Evolutionary conservation across 2,888 invertebrate species (phyloP).

Genomic region (Lochmaea crataegi): DNA sequence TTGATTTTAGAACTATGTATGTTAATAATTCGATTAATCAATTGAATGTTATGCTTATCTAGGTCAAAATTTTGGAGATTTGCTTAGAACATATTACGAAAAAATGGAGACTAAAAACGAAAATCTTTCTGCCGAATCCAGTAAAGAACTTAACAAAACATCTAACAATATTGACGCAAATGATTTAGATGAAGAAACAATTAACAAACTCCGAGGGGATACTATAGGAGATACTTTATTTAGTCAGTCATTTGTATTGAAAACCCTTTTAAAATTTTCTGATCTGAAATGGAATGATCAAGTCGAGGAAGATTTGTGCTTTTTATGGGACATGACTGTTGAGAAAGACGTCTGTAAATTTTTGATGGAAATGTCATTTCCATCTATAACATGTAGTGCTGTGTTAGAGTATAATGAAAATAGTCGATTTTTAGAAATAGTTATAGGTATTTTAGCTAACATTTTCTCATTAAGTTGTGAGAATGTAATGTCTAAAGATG

Average conservation of each 20-base stretch:
- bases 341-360: slow-evolving; percentile 81
- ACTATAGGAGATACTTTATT: slow-evolving; percentile 84
- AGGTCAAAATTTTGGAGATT: not conserved
- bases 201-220: slow-evolving; percentile 74
- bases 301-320: slow-evolving; percentile 80
- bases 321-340: slow-evolving; percentile 87
- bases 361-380: slow-evolving; percentile 75
- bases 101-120: not conserved
- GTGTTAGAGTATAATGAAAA: slow-evolving; percentile 69
- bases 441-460: slow-evolving; percentile 87
- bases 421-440: slow-evolving; percentile 78
- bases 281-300: slow-evolving; percentile 71
- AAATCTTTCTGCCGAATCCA: not conserved
- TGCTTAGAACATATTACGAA: not conserved
- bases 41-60: not conserved
- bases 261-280: slow-evolving; percentile 73
- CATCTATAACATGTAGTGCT: slow-evolving; percentile 73
- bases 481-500: slow-evolving; percentile 69
- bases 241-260: slow-evolving; percentile 80
- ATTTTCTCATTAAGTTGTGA: slow-evolving; percentile 75
- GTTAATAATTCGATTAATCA: not conserved
- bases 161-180: slow-evolving; percentile 44
- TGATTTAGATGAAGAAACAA: slow-evolving; percentile 62
- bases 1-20: not conserved
- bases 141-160: not conserved